Evolutionary conservation across 2,113 vertebrate genomes (phyloP).

Genomic region (Chaetura pelagica): DNA sequence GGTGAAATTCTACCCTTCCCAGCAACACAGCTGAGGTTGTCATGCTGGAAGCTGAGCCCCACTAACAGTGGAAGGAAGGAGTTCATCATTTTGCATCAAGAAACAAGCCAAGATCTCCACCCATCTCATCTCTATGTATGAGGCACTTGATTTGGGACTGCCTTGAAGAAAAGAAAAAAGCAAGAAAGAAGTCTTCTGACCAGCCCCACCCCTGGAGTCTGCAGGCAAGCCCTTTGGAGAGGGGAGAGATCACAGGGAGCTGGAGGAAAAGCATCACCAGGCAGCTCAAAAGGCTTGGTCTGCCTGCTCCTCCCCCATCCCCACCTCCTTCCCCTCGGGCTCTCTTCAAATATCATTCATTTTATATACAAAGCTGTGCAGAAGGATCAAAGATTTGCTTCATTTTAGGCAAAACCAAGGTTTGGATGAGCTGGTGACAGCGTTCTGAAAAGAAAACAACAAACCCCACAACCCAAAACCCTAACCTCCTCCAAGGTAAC

Average conservation of each 20-base stretch:
- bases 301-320: neutral
- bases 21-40: accelerated
- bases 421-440: accelerated
- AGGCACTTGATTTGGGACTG: neutral
- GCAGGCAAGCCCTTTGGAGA: neutral
- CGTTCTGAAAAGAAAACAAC: accelerated
- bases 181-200: accelerated
- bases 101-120: neutral
- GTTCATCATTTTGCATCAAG: accelerated
- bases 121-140: accelerated
- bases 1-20: neutral
- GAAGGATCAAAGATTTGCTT: neutral
- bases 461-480: neutral
- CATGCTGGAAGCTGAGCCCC: neutral
- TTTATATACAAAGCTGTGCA: too few relatives aligned
- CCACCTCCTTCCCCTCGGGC: neutral
- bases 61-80: neutral
- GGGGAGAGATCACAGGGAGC: neutral
- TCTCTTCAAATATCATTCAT: neutral
- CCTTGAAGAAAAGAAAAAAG: accelerated
- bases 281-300: neutral
- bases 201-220: neutral
- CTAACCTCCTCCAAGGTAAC: accelerated
- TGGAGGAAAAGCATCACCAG: neutral
- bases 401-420: neutral